phyloP scores from a whole-genome alignment of 2,113 vertebrate genomes.

The Grantiella picta region DNA sequence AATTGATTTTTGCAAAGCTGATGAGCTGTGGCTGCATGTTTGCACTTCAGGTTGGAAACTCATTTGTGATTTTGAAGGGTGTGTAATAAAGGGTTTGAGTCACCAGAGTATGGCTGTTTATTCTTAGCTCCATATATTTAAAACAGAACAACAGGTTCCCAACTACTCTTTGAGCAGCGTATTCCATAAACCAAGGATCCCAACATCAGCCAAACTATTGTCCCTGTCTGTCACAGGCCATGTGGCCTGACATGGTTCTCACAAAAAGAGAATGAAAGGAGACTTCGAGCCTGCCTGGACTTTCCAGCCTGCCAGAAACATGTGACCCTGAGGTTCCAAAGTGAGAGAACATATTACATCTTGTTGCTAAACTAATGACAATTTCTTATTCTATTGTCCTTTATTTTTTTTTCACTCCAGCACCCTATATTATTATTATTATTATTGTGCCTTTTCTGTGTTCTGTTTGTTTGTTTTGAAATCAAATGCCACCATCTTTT shows the following conservation, averaged over 20 bases:
- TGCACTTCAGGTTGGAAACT: not conserved
- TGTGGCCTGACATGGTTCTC: not conserved
- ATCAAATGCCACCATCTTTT: not conserved
- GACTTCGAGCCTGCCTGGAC: not conserved
- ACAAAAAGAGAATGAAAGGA: not conserved
- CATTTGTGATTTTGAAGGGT: constrained; percentile 27
- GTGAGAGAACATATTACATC: not conserved
- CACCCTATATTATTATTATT: not conserved
- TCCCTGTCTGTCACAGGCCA: not conserved
- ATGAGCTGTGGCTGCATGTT: constrained; percentile 11
- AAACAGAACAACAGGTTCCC: not conserved
- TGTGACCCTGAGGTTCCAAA: not conserved
- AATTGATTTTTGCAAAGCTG: constrained; percentile 18
- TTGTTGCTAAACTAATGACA: not conserved
- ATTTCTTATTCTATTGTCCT: not conserved
- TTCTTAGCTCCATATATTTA: not conserved
- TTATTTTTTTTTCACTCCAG: not conserved
- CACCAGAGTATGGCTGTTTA: not conserved
- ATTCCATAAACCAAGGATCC: not conserved
- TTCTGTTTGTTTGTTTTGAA: not conserved
- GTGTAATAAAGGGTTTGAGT: not conserved
- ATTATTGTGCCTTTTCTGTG: not conserved
- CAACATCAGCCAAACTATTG: not conserved
- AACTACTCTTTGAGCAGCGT: not conserved
- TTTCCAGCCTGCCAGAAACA: not conserved